These are phyloP conservation scores for Scrobipalpa costella DNA, from an alignment of 2,888 invertebrate species.

Conservation along the genomic window DNA sequence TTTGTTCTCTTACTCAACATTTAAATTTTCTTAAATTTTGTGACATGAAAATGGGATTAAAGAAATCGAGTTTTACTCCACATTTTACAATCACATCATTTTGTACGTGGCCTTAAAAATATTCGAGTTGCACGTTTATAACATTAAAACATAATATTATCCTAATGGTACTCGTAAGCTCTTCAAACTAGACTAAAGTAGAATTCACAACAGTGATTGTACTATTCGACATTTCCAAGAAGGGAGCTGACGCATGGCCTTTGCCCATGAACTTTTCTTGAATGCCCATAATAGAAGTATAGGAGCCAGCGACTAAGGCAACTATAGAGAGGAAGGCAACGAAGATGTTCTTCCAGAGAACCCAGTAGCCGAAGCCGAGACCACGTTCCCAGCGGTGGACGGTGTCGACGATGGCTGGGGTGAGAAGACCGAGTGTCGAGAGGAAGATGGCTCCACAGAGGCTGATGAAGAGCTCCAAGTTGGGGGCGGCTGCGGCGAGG, in stretches of 20 bases:
- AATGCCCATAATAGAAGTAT: constrained; percentile 63
- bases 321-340: constrained; percentile 61
- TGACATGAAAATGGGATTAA: background rate
- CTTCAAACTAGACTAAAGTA: constrained; percentile 12
- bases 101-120: background rate
- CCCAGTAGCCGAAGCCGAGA: constrained; percentile 85
- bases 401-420: constrained; percentile 88
- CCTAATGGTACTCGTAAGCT: background rate
- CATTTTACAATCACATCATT: constrained; percentile 1
- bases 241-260: too few relatives aligned
- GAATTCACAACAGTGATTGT: constrained; percentile 25
- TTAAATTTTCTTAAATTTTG: background rate
- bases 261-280: constrained; percentile 58
- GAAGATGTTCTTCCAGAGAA: constrained; percentile 84
- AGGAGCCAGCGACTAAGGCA: constrained; percentile 69
- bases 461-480: constrained; percentile 92
- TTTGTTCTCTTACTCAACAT: background rate
- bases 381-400: constrained; percentile 84
- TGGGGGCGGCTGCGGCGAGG: constrained; percentile 89
- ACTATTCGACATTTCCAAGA: constrained; percentile 31
- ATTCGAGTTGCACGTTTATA: background rate
- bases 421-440: constrained; percentile 86
- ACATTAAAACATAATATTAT: background rate
- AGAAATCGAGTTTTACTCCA: background rate
- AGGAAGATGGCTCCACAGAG: constrained; percentile 90